These are phyloP conservation scores for Dromaius novaehollandiae DNA, from an alignment of 2,113 vertebrate genomes.

Conservation along the genomic window DNA sequence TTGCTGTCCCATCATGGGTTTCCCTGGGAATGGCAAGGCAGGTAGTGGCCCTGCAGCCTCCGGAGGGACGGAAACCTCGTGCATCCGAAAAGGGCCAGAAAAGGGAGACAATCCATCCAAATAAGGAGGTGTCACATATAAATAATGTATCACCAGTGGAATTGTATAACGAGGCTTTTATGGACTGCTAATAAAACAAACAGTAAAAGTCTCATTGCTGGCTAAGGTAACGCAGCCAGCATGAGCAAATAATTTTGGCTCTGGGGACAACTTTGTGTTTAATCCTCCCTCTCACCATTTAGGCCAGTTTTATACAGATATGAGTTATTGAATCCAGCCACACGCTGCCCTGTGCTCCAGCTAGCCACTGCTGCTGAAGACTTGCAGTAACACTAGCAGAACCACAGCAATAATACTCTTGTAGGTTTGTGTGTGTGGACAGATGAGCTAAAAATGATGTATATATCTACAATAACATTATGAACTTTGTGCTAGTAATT, in stretches of 20 bases:
- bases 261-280: background rate
- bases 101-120: background rate
- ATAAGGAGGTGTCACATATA: background rate
- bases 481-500: background rate
- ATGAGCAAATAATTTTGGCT: background rate
- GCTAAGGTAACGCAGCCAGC: background rate
- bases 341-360: background rate
- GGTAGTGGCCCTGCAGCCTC: background rate
- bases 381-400: background rate
- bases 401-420: background rate
- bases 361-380: accelerated
- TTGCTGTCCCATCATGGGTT: background rate
- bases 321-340: background rate
- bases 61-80: background rate
- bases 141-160: background rate
- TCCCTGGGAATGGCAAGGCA: background rate
- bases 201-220: background rate
- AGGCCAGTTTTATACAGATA: background rate
- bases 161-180: background rate
- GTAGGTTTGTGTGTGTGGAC: accelerated
- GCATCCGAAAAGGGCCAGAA: accelerated
- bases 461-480: accelerated
- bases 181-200: background rate
- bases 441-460: background rate
- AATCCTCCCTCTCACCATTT: background rate